Percentiles rank a stretch among this genome's conserved stretches.
Conservation (phyloP, 2,113 vertebrate genomes). For the Cryptomyrus ogoouensis region DNA sequence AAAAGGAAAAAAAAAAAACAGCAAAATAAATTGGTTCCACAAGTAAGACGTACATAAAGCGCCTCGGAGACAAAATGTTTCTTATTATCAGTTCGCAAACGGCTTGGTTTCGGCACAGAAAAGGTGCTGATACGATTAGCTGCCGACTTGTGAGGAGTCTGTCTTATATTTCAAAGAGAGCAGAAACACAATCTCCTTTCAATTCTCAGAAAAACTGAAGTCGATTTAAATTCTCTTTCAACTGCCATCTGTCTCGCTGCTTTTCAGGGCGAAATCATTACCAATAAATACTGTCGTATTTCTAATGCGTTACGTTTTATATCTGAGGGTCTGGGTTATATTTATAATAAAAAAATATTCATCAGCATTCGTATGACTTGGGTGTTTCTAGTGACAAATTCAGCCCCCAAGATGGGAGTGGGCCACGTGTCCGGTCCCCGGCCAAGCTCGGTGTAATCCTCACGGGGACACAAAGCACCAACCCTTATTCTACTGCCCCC, state of each 20-base stretch:
- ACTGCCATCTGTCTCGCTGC: constrained; percentile 12
- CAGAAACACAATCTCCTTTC: constrained; percentile 20
- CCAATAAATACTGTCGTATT: constrained; percentile 3
- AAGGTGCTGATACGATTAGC: constrained; percentile 25
- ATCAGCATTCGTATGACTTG: background rate
- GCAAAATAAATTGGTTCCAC: background rate
- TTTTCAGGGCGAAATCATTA: constrained; percentile 13
- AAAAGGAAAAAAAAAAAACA: background rate
- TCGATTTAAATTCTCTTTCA: constrained; percentile 23
- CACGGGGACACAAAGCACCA: background rate
- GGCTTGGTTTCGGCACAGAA: constrained; percentile 14
- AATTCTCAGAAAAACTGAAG: constrained; percentile 17
- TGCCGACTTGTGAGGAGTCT: background rate
- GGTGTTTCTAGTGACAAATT: background rate
- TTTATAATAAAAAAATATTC: constrained; percentile 13
- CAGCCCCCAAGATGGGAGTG: background rate
- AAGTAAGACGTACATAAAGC: background rate
- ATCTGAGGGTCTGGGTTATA: constrained; percentile 3
- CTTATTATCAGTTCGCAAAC: constrained; percentile 20
- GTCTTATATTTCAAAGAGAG: constrained; percentile 22
- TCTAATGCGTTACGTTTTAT: constrained; percentile 12
- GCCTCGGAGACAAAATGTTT: background rate
- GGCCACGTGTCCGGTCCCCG: background rate
- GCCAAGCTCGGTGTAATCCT: background rate
- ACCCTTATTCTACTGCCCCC: constrained; percentile 23